These are phyloP conservation scores for Callyntrura guangdongensis DNA, from an alignment of 2,888 invertebrate genomes.

Conservation along the genomic window DNA sequence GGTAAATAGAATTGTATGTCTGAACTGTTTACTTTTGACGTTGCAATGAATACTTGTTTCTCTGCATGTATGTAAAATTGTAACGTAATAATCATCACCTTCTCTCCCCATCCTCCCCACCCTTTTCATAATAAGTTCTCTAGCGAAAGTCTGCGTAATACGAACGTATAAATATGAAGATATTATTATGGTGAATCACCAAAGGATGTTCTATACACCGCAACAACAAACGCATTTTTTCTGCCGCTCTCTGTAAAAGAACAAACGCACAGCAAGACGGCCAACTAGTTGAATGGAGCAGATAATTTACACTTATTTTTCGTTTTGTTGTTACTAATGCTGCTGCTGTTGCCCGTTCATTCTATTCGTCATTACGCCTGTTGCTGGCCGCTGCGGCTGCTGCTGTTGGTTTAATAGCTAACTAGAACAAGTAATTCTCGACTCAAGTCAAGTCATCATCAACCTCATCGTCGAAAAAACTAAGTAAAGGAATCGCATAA, in stretches of 20 bases:
- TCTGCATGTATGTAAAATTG: constrained; percentile 46
- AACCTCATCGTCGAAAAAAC: neutral
- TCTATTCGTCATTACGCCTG: neutral
- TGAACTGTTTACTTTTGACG: constrained; percentile 47
- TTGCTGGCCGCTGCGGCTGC: neutral
- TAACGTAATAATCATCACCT: constrained; percentile 55
- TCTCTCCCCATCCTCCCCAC: neutral
- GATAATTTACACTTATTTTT: constrained; percentile 65
- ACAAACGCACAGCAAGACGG: neutral
- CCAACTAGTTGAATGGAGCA: constrained; percentile 38
- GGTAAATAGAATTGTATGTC: too few species aligned
- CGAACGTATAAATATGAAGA: constrained; percentile 17
- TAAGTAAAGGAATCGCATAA: constrained; percentile 15
- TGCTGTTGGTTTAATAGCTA: neutral
- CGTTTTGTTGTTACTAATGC: neutral
- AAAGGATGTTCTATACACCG: neutral
- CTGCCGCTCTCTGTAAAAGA: neutral
- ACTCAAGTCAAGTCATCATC: constrained; percentile 17
- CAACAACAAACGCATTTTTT: neutral
- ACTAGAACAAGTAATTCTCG: constrained; percentile 47
- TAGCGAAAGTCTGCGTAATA: neutral
- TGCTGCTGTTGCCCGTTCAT: constrained; percentile 21
- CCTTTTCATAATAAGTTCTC: constrained; percentile 10
- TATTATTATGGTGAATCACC: constrained; percentile 7
- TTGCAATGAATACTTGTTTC: constrained; percentile 40